Conservation (phyloP, 1,140 invertebrate species). For the Lasaia peninsularis region DNA sequence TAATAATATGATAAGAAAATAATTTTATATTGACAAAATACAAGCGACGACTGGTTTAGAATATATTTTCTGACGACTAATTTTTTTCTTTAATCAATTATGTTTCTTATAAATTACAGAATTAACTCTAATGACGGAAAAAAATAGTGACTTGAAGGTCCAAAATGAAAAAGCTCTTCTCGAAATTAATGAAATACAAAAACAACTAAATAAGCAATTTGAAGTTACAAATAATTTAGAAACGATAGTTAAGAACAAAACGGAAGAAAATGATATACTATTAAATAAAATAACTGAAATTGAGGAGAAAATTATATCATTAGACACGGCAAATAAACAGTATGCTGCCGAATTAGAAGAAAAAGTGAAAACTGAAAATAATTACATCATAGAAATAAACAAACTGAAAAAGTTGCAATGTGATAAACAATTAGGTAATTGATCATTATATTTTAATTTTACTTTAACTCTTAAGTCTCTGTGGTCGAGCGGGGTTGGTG, state of each 20-base stretch:
- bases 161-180: conserved; percentile 36
- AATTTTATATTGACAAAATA: not conserved
- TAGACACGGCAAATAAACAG: not conserved
- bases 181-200: conserved; percentile 26
- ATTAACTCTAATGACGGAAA: conserved; percentile 25
- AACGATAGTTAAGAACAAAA: conserved; percentile 25
- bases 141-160: conserved; percentile 38
- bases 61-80: too few relatives aligned
- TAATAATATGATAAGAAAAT: not conserved
- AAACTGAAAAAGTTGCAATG: conserved; percentile 29
- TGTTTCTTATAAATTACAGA: conserved; percentile 24
- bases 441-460: not conserved
- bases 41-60: too few relatives aligned
- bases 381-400: conserved; percentile 5
- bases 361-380: conserved; percentile 18
- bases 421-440: conserved; percentile 43
- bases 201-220: conserved; percentile 26
- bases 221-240: conserved; percentile 25
- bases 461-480: too few relatives aligned
- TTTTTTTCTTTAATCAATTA: not conserved
- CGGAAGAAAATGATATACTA: conserved; percentile 22
- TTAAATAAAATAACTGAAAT: conserved; percentile 28
- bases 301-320: conserved; percentile 20
- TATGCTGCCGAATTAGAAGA: not conserved
- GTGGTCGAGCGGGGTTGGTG: too few relatives aligned